Evolutionary conservation across 2,797 vertebrate genomes (phyloP).

Genomic region (Ceryle rudis): DNA sequence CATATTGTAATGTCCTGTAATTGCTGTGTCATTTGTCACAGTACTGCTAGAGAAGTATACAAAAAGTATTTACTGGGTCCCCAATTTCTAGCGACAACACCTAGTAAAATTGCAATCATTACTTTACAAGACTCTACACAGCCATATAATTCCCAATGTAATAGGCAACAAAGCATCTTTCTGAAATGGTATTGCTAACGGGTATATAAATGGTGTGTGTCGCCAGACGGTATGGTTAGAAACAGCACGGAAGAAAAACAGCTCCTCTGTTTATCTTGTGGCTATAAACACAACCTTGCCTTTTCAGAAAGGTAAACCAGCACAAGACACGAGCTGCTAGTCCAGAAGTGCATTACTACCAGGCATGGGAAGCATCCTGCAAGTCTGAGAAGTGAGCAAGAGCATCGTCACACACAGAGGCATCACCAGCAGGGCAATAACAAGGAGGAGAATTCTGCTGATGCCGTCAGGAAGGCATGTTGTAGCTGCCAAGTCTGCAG

Average conservation of each 20-base stretch:
- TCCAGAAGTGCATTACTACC: background rate
- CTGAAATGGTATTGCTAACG: background rate
- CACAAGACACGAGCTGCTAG: background rate
- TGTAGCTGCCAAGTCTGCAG: background rate
- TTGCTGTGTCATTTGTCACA: background rate
- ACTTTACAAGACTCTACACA: background rate
- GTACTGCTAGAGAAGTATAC: background rate
- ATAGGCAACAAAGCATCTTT: background rate
- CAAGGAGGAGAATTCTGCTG: background rate
- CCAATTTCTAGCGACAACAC: background rate
- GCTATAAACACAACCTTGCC: background rate
- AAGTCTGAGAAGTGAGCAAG: background rate
- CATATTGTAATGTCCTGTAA: background rate
- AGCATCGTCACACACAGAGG: background rate
- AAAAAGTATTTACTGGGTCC: background rate
- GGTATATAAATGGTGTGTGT: background rate
- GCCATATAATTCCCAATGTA: background rate
- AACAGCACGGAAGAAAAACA: background rate
- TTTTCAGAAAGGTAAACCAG: conserved; percentile 25
- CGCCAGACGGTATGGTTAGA: background rate
- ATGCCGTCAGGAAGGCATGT: background rate
- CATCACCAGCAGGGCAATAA: background rate
- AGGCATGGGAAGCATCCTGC: background rate
- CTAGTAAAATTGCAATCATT: conserved; percentile 23
- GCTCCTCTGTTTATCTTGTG: background rate